Conservation (phyloP, 2,888 invertebrate genomes). For the Argyresthia goedartella region DNA sequence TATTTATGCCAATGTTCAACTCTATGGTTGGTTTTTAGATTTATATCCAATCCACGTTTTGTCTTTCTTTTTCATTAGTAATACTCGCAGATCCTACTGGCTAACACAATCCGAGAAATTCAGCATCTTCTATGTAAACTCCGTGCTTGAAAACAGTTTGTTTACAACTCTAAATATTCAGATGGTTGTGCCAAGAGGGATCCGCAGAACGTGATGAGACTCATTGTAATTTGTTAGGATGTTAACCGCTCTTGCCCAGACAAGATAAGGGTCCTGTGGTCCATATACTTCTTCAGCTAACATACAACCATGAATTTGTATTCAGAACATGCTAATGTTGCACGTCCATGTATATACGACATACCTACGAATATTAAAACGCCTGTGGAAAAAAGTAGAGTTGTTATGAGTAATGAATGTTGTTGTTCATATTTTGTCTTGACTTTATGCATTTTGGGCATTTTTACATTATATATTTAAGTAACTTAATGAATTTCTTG, state of each 20-base stretch:
- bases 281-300: not conserved
- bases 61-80: too few species aligned
- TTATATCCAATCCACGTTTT: too few species aligned
- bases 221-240: slow-evolving; percentile 25
- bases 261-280: slow-evolving; percentile 10
- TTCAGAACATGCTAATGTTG: slow-evolving; percentile 2
- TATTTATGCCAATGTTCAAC: too few species aligned
- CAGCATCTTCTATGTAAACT: too few species aligned
- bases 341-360: not conserved
- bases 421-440: slow-evolving; percentile 2
- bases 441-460: not conserved
- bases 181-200: slow-evolving; percentile 20
- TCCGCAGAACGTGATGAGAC: slow-evolving; percentile 26
- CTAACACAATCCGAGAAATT: too few species aligned
- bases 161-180: slow-evolving; percentile 21
- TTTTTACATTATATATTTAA: too few species aligned
- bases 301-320: slow-evolving; percentile 3
- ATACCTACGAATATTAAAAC: slow-evolving; percentile 15
- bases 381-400: slow-evolving; percentile 23
- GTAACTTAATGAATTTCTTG: too few species aligned
- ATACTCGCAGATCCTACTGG: too few species aligned
- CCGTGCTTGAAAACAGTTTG: too few species aligned
- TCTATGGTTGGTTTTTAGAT: too few species aligned
- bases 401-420: not conserved
- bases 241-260: slow-evolving; percentile 16